Conservation (phyloP, 2,888 invertebrate genomes). For the Hoplodrina ambigua region DNA sequence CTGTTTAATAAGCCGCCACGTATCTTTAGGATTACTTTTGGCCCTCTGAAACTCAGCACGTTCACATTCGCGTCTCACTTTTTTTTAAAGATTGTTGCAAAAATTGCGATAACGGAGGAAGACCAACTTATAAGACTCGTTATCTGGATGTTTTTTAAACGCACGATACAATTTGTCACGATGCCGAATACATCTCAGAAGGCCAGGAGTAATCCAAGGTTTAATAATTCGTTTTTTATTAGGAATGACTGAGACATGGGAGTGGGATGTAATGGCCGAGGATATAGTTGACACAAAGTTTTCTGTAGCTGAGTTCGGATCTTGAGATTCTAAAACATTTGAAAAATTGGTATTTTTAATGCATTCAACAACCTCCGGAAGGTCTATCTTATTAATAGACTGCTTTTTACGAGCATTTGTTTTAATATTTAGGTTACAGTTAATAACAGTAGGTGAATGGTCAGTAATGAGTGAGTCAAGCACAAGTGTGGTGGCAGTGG, state of each 20-base stretch:
- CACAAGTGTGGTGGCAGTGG: background rate
- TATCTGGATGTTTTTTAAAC: slow-evolving; percentile 3
- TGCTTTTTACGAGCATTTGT: background rate
- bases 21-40: slow-evolving; percentile 4
- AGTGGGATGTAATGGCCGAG: background rate
- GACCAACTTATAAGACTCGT: background rate
- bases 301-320: slow-evolving; percentile 3
- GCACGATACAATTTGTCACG: slow-evolving; percentile 3
- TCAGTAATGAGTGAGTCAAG: slow-evolving; percentile 10
- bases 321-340: background rate
- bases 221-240: slow-evolving; percentile 9
- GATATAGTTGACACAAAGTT: slow-evolving; percentile 1
- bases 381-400: background rate
- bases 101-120: slow-evolving; percentile 9
- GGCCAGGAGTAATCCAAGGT: too few species aligned
- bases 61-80: slow-evolving; percentile 4
- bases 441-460: background rate
- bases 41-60: slow-evolving; percentile 7
- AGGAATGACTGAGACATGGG: background rate
- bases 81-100: slow-evolving; percentile 7
- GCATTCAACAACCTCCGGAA: background rate
- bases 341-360: slow-evolving; percentile 15
- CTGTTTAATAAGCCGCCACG: slow-evolving; percentile 8
- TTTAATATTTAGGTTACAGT: background rate
- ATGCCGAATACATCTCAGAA: slow-evolving; percentile 10